These are phyloP conservation scores for Acrobasis suavella DNA, from an alignment of 2,888 invertebrate species.

Conservation along the genomic window DNA sequence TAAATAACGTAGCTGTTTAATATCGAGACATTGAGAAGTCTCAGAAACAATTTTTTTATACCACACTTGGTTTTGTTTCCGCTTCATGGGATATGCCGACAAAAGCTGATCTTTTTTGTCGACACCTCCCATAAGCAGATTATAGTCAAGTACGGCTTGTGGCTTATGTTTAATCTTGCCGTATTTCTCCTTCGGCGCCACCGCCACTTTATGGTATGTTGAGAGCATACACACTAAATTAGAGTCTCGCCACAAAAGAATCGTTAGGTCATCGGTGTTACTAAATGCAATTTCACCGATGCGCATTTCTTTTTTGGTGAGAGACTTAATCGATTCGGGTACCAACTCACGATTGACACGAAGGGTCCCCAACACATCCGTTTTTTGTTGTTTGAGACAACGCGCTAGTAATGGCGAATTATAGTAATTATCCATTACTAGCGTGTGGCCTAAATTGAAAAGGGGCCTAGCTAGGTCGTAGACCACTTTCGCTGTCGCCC, in stretches of 20 bases:
- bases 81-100: too few species aligned
- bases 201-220: constrained; percentile 7
- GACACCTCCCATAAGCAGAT: not conserved
- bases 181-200: constrained; percentile 6
- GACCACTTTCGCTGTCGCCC: too few species aligned
- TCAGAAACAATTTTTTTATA: too few species aligned
- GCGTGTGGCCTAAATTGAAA: not conserved
- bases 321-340: not conserved
- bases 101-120: too few species aligned
- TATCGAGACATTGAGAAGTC: too few species aligned
- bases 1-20: too few species aligned
- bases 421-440: not conserved
- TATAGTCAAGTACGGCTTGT: constrained; percentile 1
- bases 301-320: not conserved
- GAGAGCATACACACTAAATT: constrained; percentile 1
- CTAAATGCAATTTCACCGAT: not conserved
- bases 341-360: not conserved
- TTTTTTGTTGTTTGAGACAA: not conserved
- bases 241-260: constrained; percentile 7
- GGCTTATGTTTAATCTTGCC: constrained; percentile 1
- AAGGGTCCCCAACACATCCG: not conserved
- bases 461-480: too few species aligned
- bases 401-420: not conserved
- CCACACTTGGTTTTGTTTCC: too few species aligned
- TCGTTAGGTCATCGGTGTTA: constrained; percentile 1